Percentiles rank a stretch among this genome's conserved stretches.
Conservation (phyloP, 2,113 vertebrate genomes). For the Syngnathus typhle region DNA sequence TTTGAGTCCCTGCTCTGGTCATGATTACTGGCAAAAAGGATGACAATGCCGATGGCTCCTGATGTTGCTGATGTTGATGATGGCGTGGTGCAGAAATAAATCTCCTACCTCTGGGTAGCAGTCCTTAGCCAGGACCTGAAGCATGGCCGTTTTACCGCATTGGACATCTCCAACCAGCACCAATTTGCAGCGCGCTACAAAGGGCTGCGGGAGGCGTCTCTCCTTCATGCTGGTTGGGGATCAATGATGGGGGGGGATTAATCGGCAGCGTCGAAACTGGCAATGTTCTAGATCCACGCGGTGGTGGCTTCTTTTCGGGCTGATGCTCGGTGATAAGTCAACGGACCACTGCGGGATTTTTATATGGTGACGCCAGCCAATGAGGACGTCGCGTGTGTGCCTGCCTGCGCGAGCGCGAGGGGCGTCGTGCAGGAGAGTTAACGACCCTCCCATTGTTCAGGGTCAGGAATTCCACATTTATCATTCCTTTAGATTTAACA, state of each 20-base stretch:
- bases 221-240: constrained; percentile 81
- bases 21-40: not conserved
- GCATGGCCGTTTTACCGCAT: constrained; percentile 95
- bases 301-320: not conserved
- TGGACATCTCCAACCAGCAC: constrained; percentile 93
- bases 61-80: not conserved
- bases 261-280: not conserved
- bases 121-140: constrained; percentile 92
- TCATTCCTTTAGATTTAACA: not conserved
- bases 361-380: constrained; percentile 67
- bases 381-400: constrained; percentile 37
- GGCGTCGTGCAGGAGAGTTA: constrained; percentile 8
- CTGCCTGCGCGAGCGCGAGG: not conserved
- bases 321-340: not conserved
- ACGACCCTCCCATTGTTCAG: not conserved
- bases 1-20: not conserved
- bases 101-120: constrained; percentile 90
- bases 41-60: not conserved
- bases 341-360: constrained; percentile 58
- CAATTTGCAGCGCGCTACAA: constrained; percentile 84
- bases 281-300: constrained; percentile 20
- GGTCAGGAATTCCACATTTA: not conserved
- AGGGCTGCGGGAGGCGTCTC: constrained; percentile 76
- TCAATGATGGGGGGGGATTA: constrained; percentile 1
- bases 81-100: not conserved